Evolutionary conservation across 1,140 invertebrate species (phyloP).

Genomic region (Drosophila sucinea): DNA sequence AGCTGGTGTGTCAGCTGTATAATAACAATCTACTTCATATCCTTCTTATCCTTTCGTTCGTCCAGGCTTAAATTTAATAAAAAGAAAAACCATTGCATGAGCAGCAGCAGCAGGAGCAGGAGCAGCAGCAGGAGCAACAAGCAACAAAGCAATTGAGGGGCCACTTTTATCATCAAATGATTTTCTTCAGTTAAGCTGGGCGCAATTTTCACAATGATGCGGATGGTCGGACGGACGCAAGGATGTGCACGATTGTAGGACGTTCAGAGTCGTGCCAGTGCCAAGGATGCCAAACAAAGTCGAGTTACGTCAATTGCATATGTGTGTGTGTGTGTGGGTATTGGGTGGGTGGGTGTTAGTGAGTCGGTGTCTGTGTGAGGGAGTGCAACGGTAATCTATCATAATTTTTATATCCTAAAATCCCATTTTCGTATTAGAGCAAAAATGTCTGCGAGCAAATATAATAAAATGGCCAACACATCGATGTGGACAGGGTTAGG

Average conservation of each 20-base stretch:
- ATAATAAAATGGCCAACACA: conserved; percentile 79
- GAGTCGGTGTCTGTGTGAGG: conserved; percentile 21
- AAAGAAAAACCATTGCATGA: conserved; percentile 6
- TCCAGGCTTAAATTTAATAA: conserved; percentile 63
- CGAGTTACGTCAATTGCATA: conserved; percentile 10
- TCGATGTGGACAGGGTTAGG: conserved; percentile 46
- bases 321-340: conserved; percentile 11
- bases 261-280: conserved; percentile 13
- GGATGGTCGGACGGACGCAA: neutral
- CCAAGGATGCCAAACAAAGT: conserved; percentile 1
- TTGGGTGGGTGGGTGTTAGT: conserved; percentile 13
- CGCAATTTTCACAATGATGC: conserved; percentile 61
- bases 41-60: conserved; percentile 17
- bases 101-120: neutral
- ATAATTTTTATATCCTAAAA: conserved; percentile 83
- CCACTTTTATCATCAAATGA: conserved; percentile 77
- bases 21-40: conserved; percentile 2
- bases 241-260: neutral
- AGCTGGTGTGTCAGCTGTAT: conserved; percentile 23
- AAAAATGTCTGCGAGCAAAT: conserved; percentile 82
- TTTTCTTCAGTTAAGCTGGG: conserved; percentile 59
- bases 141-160: conserved; percentile 72
- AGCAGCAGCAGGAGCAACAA: conserved; percentile 39
- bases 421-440: conserved; percentile 82
- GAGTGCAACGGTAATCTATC: conserved; percentile 79